phyloP scores from a whole-genome alignment of 2,113 vertebrate species.

The Limnothrissa miodon region DNA sequence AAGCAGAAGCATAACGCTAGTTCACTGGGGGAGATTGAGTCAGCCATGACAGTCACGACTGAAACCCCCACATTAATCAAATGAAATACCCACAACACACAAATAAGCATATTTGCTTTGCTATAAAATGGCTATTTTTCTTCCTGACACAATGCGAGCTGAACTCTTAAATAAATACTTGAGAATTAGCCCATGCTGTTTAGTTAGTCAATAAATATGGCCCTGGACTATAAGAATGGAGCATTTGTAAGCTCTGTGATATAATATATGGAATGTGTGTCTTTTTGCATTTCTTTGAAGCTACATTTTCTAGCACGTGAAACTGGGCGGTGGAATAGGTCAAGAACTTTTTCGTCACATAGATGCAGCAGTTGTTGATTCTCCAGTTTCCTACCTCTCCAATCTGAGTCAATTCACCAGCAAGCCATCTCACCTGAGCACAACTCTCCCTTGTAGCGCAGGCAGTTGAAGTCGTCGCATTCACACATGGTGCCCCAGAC shows the following conservation, averaged over 20 bases:
- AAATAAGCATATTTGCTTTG: background rate
- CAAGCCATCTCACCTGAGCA: conserved; percentile 83
- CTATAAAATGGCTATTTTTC: background rate
- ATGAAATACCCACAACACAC: background rate
- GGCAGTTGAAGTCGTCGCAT: conserved; percentile 97
- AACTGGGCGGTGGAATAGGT: no score
- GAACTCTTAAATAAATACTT: background rate
- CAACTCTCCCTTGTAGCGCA: conserved; percentile 91
- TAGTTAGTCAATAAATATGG: no score
- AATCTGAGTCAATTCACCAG: background rate
- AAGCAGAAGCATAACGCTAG: background rate
- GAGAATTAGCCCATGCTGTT: background rate
- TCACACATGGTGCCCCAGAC: conserved; percentile 93
- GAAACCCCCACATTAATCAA: background rate
- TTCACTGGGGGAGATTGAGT: background rate
- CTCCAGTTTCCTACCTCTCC: background rate
- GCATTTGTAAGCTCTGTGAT: no score
- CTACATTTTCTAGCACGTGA: no score
- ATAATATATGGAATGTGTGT: no score
- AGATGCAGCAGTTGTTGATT: background rate
- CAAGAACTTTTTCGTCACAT: background rate
- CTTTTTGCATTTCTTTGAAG: no score
- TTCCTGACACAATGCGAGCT: background rate
- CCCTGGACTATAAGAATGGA: no score
- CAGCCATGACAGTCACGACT: background rate